Evolutionary conservation across 2,888 invertebrate species (phyloP), one percentile per base, ranked within the genome.

Genomic region (Metellina segmentata): DNA sequence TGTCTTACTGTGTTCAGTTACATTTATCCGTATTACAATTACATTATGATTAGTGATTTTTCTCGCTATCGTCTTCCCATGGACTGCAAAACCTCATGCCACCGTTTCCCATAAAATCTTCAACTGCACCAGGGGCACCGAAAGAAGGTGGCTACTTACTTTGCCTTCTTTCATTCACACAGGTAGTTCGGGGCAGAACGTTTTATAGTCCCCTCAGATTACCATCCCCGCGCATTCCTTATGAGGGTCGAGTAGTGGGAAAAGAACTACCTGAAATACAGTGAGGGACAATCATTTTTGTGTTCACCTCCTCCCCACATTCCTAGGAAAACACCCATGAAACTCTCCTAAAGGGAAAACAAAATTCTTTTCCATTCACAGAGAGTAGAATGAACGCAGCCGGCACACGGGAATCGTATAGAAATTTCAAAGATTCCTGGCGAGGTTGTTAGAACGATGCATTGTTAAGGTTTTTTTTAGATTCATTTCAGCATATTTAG

Each of bases 351-450:
- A 0, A 6, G 19, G n/a, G 52, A 78, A 78, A 78, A 78, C 52
- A 53, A 78, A 52, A 78, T 78, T 78, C 78, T 52, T 78, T 52
- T 51, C 52, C 19, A 78, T 78, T 78, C 52, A 52, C 9, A 51
- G 16, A 49, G 34, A n/a, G n/a, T n/a, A n/a, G n/a, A n/a, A n/a
- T n/a, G n/a, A n/a, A 13, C 48, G 48, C 49, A 19, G 19, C n/a
- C 19, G 51, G 77, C 20, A 51, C 52, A 52, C 51, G 52, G 78
- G 52, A 78, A 52, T 77, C 61, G 6, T 61, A 5, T 5, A 61
- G 61, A 34, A 34, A 34, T 34, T 1, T 34, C n/a, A n/a, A 4
- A 34, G 34, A 34, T 34, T 34, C 34, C 34, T 61, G 61, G 61
- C 61, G 11, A 61, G 9, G 61, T 61, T 61, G 61, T 61, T 61